Base-by-base conservation (phyloP, 2,797 vertebrate genomes). In the Pangasius djambal region DNA sequence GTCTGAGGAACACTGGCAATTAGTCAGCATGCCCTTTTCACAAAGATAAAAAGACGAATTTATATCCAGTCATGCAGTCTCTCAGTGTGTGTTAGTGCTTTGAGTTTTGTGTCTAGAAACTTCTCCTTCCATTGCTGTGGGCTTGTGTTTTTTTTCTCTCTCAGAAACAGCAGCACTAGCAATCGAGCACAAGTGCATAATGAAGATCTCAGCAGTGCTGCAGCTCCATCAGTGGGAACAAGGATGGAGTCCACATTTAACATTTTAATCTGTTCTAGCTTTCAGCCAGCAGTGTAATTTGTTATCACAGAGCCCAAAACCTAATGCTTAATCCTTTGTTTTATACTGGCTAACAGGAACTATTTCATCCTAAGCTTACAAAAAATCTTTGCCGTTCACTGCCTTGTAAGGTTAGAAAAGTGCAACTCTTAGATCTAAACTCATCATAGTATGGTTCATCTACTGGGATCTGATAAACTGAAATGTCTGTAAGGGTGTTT, bases 231-330 rank as follows among this genome's bases (percentile, higher is more conserved):
- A 72, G 25, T 57, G 86, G 75, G 82, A 79, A 75, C 91, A 89
- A 92, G 78, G 83, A 88, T 93, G 91, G 90, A 83, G 69, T 82
- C 77, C 48, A 70, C 65, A 70, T 85, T 65, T 67, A 20, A 61
- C 52, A 52, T 44, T 94, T 94, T 94, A 95, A 96, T 95, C 94
- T 92, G 92, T 82, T 94, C 91, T 93, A 94, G 94, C 94, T 95
- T 95, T 95, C 94, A 93, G 92, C 91, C 92, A 94, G 94, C 74
- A 74, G 44, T 52, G 85, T 86, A 93, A 90, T 91, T 87, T 5
- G 18, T 74, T 72, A 65, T 85, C 78, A 67, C 50, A 59, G 85
- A 65, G 48, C 70, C 59, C 4, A 67, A 57, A 37, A 67, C 10
- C 20, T 55, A 50, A 52, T 37, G 7, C 34, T 52, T 86, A 18